phyloP scores from a whole-genome alignment of 1,140 invertebrate genomes.

The Pinna nobilis region DNA sequence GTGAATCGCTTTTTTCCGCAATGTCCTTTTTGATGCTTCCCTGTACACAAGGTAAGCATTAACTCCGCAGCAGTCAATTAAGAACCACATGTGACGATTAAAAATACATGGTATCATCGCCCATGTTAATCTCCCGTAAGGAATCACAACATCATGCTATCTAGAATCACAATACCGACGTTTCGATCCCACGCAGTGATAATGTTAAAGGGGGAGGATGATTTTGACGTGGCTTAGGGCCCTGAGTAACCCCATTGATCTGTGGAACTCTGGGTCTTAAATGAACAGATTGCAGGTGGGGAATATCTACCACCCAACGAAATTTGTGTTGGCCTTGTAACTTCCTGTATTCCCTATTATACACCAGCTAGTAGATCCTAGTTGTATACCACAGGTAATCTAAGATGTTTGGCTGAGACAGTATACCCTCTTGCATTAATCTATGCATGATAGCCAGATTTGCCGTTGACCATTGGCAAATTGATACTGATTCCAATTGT shows the following conservation, averaged over 20 bases:
- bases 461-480: slow-evolving; percentile 23
- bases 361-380: slow-evolving; percentile 3
- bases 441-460: slow-evolving; percentile 22
- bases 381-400: slow-evolving; percentile 34
- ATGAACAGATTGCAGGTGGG: slow-evolving; percentile 8
- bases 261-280: not conserved
- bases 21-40: no score
- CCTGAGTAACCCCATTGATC: not conserved
- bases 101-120: no score
- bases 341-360: slow-evolving; percentile 17
- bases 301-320: slow-evolving; percentile 5
- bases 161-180: not conserved
- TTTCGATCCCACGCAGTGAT: not conserved
- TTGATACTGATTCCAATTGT: slow-evolving; percentile 11
- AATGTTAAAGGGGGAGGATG: not conserved
- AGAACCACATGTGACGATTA: no score
- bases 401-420: not conserved
- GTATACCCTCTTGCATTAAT: not conserved
- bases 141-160: no score
- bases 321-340: slow-evolving; percentile 7
- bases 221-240: not conserved
- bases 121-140: no score
- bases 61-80: no score
- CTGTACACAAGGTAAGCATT: no score
- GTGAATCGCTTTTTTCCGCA: no score